Conservation (phyloP, 1,140 invertebrate species). For the Gonatopus flavifemur region DNA sequence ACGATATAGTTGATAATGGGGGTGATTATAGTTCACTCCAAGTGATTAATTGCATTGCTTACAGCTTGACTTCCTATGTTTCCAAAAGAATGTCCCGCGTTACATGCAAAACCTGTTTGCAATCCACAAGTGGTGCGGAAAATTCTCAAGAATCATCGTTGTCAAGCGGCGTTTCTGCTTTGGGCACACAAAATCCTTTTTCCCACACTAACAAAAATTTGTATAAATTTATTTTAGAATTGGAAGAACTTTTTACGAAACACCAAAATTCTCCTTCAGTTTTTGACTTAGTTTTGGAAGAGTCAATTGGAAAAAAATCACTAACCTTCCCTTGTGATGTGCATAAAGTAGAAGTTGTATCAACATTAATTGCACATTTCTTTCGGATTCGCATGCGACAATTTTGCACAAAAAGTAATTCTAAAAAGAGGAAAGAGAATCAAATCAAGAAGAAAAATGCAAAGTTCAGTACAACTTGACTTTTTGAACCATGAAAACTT, state of each 20-base stretch:
- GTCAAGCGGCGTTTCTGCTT: not conserved
- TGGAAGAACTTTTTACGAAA: slow-evolving; percentile 13
- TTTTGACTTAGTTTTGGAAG: slow-evolving; percentile 12
- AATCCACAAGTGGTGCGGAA: not conserved
- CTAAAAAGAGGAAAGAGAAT: slow-evolving; percentile 10
- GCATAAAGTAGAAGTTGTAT: slow-evolving; percentile 9
- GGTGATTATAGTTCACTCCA: slow-evolving; percentile 3
- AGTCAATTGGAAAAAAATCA: not conserved
- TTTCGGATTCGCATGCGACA: slow-evolving; percentile 8
- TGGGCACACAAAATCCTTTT: not conserved
- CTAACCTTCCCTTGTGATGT: slow-evolving; percentile 12
- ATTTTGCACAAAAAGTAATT: slow-evolving; percentile 7
- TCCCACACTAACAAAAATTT: slow-evolving; percentile 6
- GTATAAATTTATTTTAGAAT: slow-evolving; percentile 5
- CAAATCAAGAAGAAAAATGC: slow-evolving; percentile 13
- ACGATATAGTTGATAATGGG: slow-evolving; percentile 2
- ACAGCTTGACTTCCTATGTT: slow-evolving; percentile 6
- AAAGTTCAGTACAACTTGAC: slow-evolving; percentile 16
- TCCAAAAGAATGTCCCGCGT: not conserved
- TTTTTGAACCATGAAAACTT: too few relatives aligned
- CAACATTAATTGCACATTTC: slow-evolving; percentile 5
- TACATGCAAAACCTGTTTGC: not conserved
- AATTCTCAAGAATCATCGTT: not conserved
- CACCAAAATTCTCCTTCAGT: slow-evolving; percentile 6
- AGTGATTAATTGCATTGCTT: slow-evolving; percentile 4